Conservation (phyloP, 2,797 vertebrate genomes). For the Mallotus villosus region DNA sequence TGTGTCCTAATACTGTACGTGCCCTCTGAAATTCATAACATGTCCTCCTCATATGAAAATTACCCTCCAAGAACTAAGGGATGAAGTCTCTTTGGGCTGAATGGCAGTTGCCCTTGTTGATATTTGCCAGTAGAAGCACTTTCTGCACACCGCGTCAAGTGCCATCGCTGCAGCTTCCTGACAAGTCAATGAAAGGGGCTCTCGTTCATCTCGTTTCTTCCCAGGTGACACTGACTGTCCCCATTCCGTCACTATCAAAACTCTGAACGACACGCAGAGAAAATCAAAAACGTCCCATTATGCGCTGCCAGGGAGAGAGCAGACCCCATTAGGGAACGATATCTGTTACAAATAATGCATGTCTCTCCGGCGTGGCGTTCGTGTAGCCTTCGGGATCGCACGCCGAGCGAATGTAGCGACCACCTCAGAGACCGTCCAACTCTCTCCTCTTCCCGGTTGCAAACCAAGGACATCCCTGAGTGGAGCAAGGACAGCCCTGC, state of each 20-base stretch:
- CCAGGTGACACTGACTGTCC: constrained; percentile 75
- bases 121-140: constrained; percentile 55
- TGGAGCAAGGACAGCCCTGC: not conserved
- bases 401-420: constrained; percentile 1
- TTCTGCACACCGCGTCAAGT: constrained; percentile 65
- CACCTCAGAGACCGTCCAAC: constrained; percentile 49
- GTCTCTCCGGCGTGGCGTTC: constrained; percentile 66
- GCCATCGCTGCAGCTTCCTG: constrained; percentile 61
- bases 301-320: constrained; percentile 69
- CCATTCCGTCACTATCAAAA: constrained; percentile 80
- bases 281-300: constrained; percentile 79
- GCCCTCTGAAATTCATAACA: not conserved
- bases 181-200: constrained; percentile 77
- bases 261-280: constrained; percentile 67
- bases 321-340: constrained; percentile 75
- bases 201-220: constrained; percentile 71
- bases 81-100: constrained; percentile 40
- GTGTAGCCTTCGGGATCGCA: constrained; percentile 61
- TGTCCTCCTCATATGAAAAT: constrained; percentile 18
- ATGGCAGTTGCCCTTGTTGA: constrained; percentile 53
- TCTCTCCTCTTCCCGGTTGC: constrained; percentile 32
- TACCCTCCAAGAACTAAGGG: constrained; percentile 20
- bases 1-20: constrained; percentile 5
- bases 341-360: constrained; percentile 82
- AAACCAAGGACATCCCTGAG: constrained; percentile 3